Evolutionary conservation across 2,797 vertebrate species (phyloP).

Genomic region (Protonibea diacanthus): DNA sequence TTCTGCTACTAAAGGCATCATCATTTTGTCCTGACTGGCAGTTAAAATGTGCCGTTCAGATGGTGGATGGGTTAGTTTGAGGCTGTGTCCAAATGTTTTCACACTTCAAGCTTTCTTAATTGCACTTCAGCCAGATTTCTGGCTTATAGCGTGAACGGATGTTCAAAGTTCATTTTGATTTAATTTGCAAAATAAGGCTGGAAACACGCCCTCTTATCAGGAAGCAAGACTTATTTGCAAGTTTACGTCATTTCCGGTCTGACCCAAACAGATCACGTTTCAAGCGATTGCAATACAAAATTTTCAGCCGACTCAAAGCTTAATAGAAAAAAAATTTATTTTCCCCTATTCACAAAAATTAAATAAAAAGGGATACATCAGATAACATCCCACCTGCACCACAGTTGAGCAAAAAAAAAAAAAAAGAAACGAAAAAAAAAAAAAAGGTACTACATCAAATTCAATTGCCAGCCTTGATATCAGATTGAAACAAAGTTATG

Average conservation of each 20-base stretch:
- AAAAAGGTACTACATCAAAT: conserved; percentile 69
- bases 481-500: conserved; percentile 78
- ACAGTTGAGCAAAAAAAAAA: conserved; percentile 76
- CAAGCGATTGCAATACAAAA: conserved; percentile 13
- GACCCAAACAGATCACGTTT: neutral
- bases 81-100: too few species aligned
- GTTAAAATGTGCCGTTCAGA: too few species aligned
- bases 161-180: neutral
- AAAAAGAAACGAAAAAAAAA: conserved; percentile 59
- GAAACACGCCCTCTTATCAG: neutral
- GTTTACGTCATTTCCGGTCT: neutral
- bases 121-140: too few species aligned
- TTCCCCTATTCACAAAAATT: conserved; percentile 85
- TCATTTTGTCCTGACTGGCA: too few species aligned
- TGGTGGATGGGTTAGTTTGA: too few species aligned
- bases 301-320: conserved; percentile 53
- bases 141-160: too few species aligned
- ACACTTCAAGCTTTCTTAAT: too few species aligned
- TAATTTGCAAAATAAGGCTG: neutral
- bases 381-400: conserved; percentile 84
- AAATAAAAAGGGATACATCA: conserved; percentile 84
- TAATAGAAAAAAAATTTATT: conserved; percentile 86
- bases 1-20: too few species aligned
- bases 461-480: conserved; percentile 71
- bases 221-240: too few species aligned